phyloP scores from a whole-genome alignment of 2,113 vertebrate genomes.

The Cyprinus carpio region DNA sequence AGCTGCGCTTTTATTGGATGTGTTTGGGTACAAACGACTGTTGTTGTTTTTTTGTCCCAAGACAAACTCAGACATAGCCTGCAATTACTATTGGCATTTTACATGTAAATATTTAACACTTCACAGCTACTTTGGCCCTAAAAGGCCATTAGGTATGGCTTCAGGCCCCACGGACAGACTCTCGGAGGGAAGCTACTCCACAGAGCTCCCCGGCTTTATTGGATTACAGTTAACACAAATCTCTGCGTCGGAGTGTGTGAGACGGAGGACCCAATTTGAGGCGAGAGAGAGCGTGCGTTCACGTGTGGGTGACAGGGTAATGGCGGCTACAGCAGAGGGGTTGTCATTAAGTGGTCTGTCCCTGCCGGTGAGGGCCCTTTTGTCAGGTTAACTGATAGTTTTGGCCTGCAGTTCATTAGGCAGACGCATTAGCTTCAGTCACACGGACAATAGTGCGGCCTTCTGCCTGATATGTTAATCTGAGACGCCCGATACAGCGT shows the following conservation, averaged over 20 bases:
- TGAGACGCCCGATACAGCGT: constrained; percentile 46
- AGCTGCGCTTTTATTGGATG: constrained; percentile 82
- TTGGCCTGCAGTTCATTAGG: constrained; percentile 74
- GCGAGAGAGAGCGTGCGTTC: constrained; percentile 26
- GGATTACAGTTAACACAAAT: constrained; percentile 79
- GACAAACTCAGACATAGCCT: constrained; percentile 87
- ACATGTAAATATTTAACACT: constrained; percentile 96
- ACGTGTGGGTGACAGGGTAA: constrained; percentile 62
- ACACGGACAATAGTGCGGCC: constrained; percentile 47
- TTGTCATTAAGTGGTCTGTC: constrained; percentile 55
- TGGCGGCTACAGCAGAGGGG: constrained; percentile 63
- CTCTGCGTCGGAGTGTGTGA: constrained; percentile 68
- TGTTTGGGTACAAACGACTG: constrained; percentile 83
- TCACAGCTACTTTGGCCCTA: constrained; percentile 88
- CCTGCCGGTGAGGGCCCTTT: constrained; percentile 53
- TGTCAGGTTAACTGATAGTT: constrained; percentile 73
- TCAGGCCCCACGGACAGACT: constrained; percentile 78
- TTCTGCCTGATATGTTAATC: constrained; percentile 57
- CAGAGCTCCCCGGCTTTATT: constrained; percentile 70
- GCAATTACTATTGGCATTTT: constrained; percentile 93
- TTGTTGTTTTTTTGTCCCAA: constrained; percentile 79
- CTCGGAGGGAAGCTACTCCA: constrained; percentile 72
- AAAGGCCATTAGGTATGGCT: constrained; percentile 88
- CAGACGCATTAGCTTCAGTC: constrained; percentile 69
- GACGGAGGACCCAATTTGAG: constrained; percentile 63